Evolutionary conservation across 1,140 invertebrate species (phyloP), one percentile per base, ranked within the genome.

Genomic region (Pseudomyrmex pallidus): DNA sequence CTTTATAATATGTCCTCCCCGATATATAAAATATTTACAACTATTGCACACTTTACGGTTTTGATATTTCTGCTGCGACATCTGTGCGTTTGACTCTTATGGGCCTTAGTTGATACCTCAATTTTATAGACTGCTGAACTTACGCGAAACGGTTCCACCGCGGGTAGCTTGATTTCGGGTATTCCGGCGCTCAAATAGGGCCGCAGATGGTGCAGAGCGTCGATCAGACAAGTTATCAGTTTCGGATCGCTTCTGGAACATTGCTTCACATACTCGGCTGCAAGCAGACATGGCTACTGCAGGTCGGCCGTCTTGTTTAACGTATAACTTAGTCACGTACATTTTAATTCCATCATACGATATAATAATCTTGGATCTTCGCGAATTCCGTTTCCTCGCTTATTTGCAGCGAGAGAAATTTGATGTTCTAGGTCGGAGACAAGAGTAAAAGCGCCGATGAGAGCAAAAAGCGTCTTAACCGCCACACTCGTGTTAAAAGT

Each of bases 211-310:
- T 96, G 95, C 3, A 97, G 90, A 10, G 96, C 93, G 46, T 92
- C 91, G 44, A 95, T 96, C 66, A 96, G 93, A 87, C 96, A 97
- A n/a, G 95, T 90, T 56, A 95, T 94, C 20, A 97, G 74, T 74
- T 96, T 92, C 7, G 96, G 96, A 91, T 97, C 96, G 64, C 94
- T 95, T 82, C 95, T 95, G 50, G 95, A 95, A 87, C 96, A 97
- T 92, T 96, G 96, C 87, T 96, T 96, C 22, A 97, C 95, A 88
- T 97, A 97, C 66, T 95, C 95, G 15, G 96, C 96, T 97, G 92
- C 50, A 94, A 95, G 62, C 4, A 83, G 46, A 82, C 5, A 59
- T 46, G 10, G 35, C 77, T 63, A 50, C 54, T 72, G 22, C 5
- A 68, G 15, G 0, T 68, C 10, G 15, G 5, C 4, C 54, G 8